These are phyloP conservation scores for Platycheirus albimanus DNA, from an alignment of 2,888 invertebrate genomes.

Conservation along the genomic window DNA sequence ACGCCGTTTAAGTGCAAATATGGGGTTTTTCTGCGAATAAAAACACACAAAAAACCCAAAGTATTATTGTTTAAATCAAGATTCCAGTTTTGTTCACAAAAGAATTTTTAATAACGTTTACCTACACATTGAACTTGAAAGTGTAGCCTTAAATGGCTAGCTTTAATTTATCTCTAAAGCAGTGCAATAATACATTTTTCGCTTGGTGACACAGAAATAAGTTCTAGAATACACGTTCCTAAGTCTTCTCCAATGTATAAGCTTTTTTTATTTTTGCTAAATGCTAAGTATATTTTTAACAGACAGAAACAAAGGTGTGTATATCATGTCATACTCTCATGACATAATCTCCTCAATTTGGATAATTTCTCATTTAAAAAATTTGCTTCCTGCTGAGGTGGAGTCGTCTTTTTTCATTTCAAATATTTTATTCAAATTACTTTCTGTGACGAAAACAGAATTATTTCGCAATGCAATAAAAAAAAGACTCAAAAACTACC, in stretches of 20 bases:
- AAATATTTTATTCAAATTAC: conserved; percentile 26
- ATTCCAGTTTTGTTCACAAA: too few relatives aligned
- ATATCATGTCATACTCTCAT: conserved; percentile 37
- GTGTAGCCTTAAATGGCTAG: too few relatives aligned
- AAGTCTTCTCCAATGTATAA: not conserved
- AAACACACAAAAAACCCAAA: too few relatives aligned
- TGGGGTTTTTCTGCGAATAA: too few relatives aligned
- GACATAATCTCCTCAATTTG: conserved; percentile 62
- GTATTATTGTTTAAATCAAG: too few relatives aligned
- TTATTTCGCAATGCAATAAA: conserved; percentile 26
- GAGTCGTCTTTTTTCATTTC: conserved; percentile 1
- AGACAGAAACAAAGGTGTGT: conserved; percentile 50
- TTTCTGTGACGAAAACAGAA: conserved; percentile 8
- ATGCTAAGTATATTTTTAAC: conserved; percentile 9
- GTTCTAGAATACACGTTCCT: not conserved
- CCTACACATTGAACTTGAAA: too few relatives aligned
- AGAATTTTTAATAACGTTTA: too few relatives aligned
- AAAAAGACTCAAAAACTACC: not conserved
- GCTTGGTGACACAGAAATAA: too few relatives aligned
- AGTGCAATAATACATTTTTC: too few relatives aligned
- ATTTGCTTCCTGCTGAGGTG: conserved; percentile 19
- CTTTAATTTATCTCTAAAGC: too few relatives aligned
- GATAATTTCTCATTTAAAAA: conserved; percentile 57
- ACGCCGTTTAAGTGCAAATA: too few relatives aligned
- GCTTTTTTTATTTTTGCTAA: not conserved